phyloP scores from a whole-genome alignment of 2,797 vertebrate genomes.

The Sebastes jordani region DNA sequence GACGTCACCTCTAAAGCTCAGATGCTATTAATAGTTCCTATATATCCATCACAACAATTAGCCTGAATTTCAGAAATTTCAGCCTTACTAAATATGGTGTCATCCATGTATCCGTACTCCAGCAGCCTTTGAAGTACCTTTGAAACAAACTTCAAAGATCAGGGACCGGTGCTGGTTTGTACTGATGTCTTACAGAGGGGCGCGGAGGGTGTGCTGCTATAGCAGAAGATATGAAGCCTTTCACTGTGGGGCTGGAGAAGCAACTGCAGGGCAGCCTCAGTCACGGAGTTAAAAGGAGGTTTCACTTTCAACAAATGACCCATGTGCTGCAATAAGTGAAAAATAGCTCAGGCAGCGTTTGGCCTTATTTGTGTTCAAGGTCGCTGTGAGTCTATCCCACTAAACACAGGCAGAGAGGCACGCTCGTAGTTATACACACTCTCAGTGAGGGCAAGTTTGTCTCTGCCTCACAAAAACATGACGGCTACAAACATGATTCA shows the following conservation, averaged over 20 bases:
- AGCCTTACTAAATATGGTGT: constrained; percentile 21
- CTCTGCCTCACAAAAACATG: neutral
- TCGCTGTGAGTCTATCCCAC: constrained; percentile 17
- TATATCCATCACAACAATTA: neutral
- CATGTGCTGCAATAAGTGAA: constrained; percentile 36
- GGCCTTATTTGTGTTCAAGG: constrained; percentile 57
- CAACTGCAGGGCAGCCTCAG: constrained; percentile 31
- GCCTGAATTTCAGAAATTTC: neutral
- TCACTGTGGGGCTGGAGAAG: constrained; percentile 36
- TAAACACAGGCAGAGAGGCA: neutral
- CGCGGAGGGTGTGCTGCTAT: constrained; percentile 3
- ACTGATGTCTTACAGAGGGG: constrained; percentile 52
- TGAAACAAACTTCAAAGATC: constrained; percentile 75
- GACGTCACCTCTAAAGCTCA: neutral
- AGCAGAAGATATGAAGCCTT: constrained; percentile 40
- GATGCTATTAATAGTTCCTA: neutral
- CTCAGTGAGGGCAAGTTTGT: neutral
- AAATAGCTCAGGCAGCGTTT: constrained; percentile 42
- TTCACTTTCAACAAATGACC: constrained; percentile 59
- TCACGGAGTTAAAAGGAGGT: constrained; percentile 61
- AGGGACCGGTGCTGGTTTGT: constrained; percentile 28
- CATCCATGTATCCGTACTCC: constrained; percentile 26
- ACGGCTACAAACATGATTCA: constrained; percentile 9
- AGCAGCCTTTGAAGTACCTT: constrained; percentile 66
- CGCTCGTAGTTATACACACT: neutral